These are phyloP conservation scores for Oxygymnocypris stewartii DNA, from an alignment of 2,113 vertebrate genomes.

Conservation along the genomic window DNA sequence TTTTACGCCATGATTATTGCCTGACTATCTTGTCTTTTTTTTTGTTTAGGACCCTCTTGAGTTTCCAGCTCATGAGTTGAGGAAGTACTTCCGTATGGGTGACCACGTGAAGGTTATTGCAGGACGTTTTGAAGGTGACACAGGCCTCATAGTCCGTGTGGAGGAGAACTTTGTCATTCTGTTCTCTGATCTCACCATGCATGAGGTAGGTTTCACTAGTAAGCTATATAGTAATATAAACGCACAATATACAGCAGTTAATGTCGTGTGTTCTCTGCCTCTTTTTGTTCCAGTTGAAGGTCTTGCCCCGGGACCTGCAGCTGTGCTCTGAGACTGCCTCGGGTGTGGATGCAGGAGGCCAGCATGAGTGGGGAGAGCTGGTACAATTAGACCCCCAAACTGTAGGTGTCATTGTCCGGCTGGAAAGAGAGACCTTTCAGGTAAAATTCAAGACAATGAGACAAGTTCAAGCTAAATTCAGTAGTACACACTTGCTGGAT, in stretches of 20 bases:
- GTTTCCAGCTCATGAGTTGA: slow-evolving; percentile 91
- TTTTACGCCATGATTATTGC: neutral
- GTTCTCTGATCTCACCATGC: slow-evolving; percentile 95
- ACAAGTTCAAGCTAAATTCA: neutral
- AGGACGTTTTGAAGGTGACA: slow-evolving; percentile 91
- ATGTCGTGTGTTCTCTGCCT: neutral
- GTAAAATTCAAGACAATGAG: slow-evolving; percentile 62
- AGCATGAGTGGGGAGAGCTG: slow-evolving; percentile 96
- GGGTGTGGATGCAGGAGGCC: slow-evolving; percentile 90
- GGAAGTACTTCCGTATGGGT: slow-evolving; percentile 95
- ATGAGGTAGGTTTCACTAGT: slow-evolving; percentile 77
- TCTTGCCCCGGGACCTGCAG: slow-evolving; percentile 91
- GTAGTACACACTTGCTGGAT: neutral
- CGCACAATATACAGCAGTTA: neutral
- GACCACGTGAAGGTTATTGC: slow-evolving; percentile 97
- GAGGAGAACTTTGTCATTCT: slow-evolving; percentile 97
- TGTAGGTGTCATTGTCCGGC: slow-evolving; percentile 88
- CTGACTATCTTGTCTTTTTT: neutral
- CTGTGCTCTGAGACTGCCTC: slow-evolving; percentile 95
- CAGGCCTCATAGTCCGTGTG: slow-evolving; percentile 90
- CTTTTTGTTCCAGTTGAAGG: slow-evolving; percentile 80
- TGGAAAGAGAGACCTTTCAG: slow-evolving; percentile 96
- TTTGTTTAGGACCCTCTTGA: slow-evolving; percentile 86
- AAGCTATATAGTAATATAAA: neutral
- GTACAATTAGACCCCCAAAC: slow-evolving; percentile 93